A percentile compares a stretch with the other conserved stretches of the same genome.
phyloP scores from a whole-genome alignment of 2,113 vertebrate genomes.

The Corvus moneduloides region DNA sequence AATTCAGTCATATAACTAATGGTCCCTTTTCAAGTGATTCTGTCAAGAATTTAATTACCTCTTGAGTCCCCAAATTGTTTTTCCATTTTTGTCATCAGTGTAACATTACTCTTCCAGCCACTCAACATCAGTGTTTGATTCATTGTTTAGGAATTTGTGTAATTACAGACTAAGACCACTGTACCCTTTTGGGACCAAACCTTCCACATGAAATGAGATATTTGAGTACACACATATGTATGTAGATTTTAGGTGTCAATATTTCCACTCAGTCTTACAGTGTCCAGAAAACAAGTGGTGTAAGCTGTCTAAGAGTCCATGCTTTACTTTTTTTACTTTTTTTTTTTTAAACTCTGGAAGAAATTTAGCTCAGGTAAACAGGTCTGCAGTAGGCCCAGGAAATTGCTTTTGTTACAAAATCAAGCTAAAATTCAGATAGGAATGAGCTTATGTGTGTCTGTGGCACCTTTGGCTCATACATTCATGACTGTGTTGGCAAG shows the following conservation, averaged over 20 bases:
- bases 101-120: conserved; percentile 17
- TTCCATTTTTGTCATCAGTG: conserved; percentile 11
- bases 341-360: background rate
- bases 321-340: background rate
- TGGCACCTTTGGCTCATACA: background rate
- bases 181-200: background rate
- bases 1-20: background rate
- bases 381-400: background rate
- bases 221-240: background rate
- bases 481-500: background rate
- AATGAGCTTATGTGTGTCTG: background rate
- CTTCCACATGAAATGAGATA: background rate
- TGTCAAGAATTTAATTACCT: conserved; percentile 54
- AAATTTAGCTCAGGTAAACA: background rate
- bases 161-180: background rate
- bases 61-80: conserved; percentile 46
- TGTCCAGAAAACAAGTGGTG: background rate
- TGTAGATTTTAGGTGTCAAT: background rate
- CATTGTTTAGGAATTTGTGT: background rate
- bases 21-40: conserved; percentile 20
- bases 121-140: background rate
- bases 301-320: background rate
- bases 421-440: background rate
- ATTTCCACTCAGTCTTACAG: background rate
- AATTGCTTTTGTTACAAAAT: background rate